Evolutionary conservation across 2,797 vertebrate species (phyloP).

Genomic region (Chelon auratus): DNA sequence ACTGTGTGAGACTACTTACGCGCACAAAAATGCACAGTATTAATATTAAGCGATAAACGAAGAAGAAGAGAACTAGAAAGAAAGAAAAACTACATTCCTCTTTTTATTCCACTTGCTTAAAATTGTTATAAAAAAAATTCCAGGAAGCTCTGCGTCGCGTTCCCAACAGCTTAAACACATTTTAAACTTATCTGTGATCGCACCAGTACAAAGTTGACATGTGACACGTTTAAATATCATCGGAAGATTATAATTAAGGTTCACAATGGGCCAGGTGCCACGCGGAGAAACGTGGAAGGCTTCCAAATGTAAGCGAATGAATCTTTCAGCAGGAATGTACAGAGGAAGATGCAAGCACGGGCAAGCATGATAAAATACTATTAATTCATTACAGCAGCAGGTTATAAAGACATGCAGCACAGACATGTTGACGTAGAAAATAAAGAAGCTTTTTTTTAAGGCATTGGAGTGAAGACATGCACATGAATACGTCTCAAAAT

Average conservation of each 20-base stretch:
- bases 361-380: conserved; percentile 42
- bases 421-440: background rate
- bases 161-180: conserved; percentile 32
- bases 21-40: background rate
- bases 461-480: conserved; percentile 67
- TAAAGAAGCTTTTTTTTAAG: conserved; percentile 60
- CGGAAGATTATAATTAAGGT: conserved; percentile 18
- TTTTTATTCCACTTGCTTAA: conserved; percentile 50
- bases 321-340: conserved; percentile 41
- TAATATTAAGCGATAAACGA: background rate
- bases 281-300: conserved; percentile 33
- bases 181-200: conserved; percentile 17
- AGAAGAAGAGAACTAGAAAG: background rate
- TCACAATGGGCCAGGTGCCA: conserved; percentile 35
- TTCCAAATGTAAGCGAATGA: conserved; percentile 10
- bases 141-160: conserved; percentile 40
- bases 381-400: conserved; percentile 47
- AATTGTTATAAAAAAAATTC: conserved; percentile 41
- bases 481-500: conserved; percentile 9
- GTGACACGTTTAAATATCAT: conserved; percentile 44
- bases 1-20: no score
- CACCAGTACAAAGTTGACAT: conserved; percentile 29
- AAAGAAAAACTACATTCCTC: conserved; percentile 17
- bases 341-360: conserved; percentile 24
- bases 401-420: conserved; percentile 24